Evolutionary conservation across 2,888 invertebrate genomes (phyloP).

Genomic region (Parnassius apollo): DNA sequence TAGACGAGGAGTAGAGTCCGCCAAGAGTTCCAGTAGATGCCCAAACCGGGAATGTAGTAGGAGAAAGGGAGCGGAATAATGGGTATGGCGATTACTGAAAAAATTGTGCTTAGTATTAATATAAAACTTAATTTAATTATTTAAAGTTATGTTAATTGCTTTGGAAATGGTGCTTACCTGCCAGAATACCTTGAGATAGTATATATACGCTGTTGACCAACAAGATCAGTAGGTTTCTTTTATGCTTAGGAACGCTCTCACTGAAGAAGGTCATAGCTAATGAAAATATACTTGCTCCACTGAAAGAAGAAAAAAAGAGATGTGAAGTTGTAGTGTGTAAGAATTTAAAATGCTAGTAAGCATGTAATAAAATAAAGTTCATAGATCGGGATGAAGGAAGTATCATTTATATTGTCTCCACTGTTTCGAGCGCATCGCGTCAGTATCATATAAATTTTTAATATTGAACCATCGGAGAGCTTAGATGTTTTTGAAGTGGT

Average conservation of each 20-base stretch:
- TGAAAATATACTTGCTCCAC: constrained; percentile 37
- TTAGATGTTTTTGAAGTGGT: too few relatives aligned
- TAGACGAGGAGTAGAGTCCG: constrained; percentile 80
- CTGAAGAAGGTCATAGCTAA: constrained; percentile 40
- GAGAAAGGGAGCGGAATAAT: constrained; percentile 75
- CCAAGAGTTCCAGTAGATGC: constrained; percentile 72
- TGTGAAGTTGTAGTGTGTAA: background rate
- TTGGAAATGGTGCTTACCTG: constrained; percentile 35
- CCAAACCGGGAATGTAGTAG: constrained; percentile 30
- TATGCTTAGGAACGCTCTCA: constrained; percentile 41
- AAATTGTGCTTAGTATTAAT: background rate
- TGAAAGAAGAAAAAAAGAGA: background rate
- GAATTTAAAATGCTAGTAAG: background rate
- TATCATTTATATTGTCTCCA: background rate
- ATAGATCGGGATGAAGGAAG: background rate
- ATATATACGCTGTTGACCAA: constrained; percentile 41
- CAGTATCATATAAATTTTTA: too few relatives aligned
- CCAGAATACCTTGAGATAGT: constrained; percentile 41
- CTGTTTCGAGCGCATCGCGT: too few relatives aligned
- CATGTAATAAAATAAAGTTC: background rate
- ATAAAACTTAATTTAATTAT: background rate
- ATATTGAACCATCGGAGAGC: too few relatives aligned
- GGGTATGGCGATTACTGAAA: constrained; percentile 70
- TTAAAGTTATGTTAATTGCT: background rate
- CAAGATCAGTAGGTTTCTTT: constrained; percentile 38